A percentile compares a stretch with the other conserved stretches of the same genome.
These are phyloP conservation scores for Loripinus fragilis DNA, from an alignment of 2,888 invertebrate species.

Conservation along the genomic window DNA sequence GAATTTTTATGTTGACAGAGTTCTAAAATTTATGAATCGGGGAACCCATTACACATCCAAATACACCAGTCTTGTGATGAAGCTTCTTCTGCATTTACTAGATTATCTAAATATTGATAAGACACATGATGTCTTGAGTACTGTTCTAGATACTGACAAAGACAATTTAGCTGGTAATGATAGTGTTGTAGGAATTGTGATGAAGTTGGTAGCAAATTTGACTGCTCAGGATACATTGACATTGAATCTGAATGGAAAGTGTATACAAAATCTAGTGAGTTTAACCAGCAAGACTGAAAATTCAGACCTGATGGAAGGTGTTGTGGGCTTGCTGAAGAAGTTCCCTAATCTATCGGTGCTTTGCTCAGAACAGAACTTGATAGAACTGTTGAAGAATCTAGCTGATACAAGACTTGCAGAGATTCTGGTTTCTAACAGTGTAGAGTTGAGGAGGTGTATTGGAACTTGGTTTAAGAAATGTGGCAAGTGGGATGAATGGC, in stretches of 20 bases:
- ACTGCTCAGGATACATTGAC: background rate
- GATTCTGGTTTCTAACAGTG: constrained; percentile 42
- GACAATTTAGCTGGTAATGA: background rate
- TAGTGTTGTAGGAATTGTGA: background rate
- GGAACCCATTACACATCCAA: background rate
- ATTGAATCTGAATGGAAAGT: background rate
- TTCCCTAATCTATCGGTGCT: constrained; percentile 41
- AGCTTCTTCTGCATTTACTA: background rate
- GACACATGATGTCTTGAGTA: background rate
- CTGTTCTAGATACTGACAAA: background rate
- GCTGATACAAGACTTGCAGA: constrained; percentile 27
- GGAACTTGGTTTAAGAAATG: background rate
- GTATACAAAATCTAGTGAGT: background rate
- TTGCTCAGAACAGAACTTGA: constrained; percentile 29
- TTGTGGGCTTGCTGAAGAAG: constrained; percentile 35
- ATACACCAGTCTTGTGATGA: background rate
- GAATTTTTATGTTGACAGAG: background rate
- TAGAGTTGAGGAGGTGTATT: constrained; percentile 10
- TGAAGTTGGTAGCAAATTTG: background rate
- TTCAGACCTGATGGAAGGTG: background rate
- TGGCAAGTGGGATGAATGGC: background rate
- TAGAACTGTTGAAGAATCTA: constrained; percentile 28
- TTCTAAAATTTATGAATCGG: background rate
- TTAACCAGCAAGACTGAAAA: background rate
- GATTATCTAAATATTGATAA: background rate